Evolutionary conservation across 1,140 invertebrate genomes (phyloP), one percentile per base, ranked within the genome.

Genomic region (Limonius californicus): DNA sequence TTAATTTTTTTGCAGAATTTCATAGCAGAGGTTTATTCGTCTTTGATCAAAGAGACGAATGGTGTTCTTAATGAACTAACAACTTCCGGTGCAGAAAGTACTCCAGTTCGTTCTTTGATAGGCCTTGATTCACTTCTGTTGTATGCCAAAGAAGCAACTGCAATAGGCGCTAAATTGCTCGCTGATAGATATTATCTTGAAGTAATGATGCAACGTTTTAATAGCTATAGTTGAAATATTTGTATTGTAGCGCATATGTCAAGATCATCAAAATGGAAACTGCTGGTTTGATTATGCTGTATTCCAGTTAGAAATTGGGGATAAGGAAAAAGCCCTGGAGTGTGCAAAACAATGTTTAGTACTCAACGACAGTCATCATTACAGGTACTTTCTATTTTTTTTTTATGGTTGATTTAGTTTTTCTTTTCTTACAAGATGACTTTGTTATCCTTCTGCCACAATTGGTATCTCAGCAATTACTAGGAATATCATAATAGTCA

Each of bases 261-360:
- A 39, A 14, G 2, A 61, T 63, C 39, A 66, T 57, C 23, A 62
- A 12, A 68, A 67, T 61, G 45, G 68, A 8, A 63, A 69, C 45
- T 54, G 20, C 11, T 73, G 71, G 71, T 70, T 72, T 30, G 64
- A 74, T 35, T 73, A 68, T 50, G 72, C 71, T 21, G 56, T 74
- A 42, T 74, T 62, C 53, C 56, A 69, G n/a, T 27, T 72, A n/a
- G 65, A 70, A 66, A 43, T 64, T 2, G 57, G 62, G 1, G 18
- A 67, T 14, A 12, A 18, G 2, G 65, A 68, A 50, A 65, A 68
- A 39, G 70, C 71, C 1, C 66, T 72, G 27, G 65, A 70, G 60
- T 73, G 68, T 57, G 11, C 72, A 18, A 69, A 66, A 56, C 67
- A 70, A 63, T 62, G 65, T 2, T 60, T 74, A 19, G 47, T 58